Conservation (phyloP, 2,888 invertebrate genomes). For the Ommatoiulus sabulosus region DNA sequence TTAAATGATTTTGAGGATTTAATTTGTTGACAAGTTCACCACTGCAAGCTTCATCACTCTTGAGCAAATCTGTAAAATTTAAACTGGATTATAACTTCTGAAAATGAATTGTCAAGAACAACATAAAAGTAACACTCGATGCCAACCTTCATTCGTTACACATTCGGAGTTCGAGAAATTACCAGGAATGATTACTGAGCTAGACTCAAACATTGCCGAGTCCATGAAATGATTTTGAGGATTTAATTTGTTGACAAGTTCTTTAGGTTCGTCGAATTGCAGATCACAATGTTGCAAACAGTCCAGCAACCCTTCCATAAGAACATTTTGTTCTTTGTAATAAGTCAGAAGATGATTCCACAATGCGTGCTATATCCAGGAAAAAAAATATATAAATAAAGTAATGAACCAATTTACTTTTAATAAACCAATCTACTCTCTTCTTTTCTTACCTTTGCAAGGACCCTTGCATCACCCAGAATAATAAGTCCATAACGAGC, state of each 20-base stretch:
- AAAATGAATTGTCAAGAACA: too few species aligned
- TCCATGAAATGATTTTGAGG: slow-evolving; percentile 98
- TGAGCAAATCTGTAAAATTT: too few species aligned
- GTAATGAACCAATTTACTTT: neutral
- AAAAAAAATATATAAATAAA: slow-evolving; percentile 7
- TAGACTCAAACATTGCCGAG: slow-evolving; percentile 95
- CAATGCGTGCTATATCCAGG: slow-evolving; percentile 78
- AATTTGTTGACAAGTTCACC: too few species aligned
- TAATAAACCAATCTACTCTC: too few species aligned
- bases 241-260: slow-evolving; percentile 91
- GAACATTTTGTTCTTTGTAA: slow-evolving; percentile 95
- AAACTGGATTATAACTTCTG: too few species aligned
- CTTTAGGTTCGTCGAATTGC: slow-evolving; percentile 97
- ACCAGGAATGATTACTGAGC: slow-evolving; percentile 94
- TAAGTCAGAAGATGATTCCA: slow-evolving; percentile 98
- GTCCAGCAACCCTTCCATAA: slow-evolving; percentile 97
- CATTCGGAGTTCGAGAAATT: too few species aligned
- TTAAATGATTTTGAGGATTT: slow-evolving; percentile 96
- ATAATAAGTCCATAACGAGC: slow-evolving; percentile 68
- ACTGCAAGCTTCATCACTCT: too few species aligned
- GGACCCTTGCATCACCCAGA: slow-evolving; percentile 47
- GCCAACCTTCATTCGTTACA: neutral
- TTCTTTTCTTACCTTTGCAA: slow-evolving; percentile 47
- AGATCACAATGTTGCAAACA: slow-evolving; percentile 97
- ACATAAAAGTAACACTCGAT: neutral